phyloP scores from a whole-genome alignment of 30 jellyfish, hydroid and myxozoan genomes.

The Aurelia aurita region DNA sequence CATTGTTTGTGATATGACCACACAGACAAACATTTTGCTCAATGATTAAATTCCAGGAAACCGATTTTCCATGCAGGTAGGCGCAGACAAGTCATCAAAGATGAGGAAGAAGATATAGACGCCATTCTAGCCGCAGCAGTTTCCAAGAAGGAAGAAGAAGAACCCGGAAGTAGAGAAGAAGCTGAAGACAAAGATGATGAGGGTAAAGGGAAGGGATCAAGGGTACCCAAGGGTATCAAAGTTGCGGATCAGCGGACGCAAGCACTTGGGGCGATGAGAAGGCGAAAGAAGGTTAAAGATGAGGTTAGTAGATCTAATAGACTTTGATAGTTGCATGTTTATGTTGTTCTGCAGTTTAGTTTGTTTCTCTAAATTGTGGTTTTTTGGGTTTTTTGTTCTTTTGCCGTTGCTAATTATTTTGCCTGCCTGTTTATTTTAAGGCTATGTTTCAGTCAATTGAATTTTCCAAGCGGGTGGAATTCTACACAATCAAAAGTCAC shows the following conservation, averaged over 20 bases:
- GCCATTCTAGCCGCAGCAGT: background rate
- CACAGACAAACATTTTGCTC: too few species aligned
- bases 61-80: background rate
- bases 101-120: slow-evolving; percentile 48
- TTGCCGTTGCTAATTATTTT: too few species aligned
- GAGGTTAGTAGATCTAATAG: slow-evolving; percentile 22
- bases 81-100: slow-evolving; percentile 23
- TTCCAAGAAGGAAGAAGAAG: background rate
- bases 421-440: too few species aligned
- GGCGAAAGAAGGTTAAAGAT: slow-evolving; percentile 30
- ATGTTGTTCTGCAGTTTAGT: too few species aligned
- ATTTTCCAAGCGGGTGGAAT: too few species aligned
- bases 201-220: background rate
- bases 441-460: too few species aligned
- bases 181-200: background rate
- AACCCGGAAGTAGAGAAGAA: background rate
- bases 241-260: slow-evolving; percentile 1
- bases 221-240: slow-evolving; percentile 35
- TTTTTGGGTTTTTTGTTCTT: too few species aligned
- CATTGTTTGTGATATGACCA: too few species aligned
- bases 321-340: background rate
- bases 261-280: slow-evolving; percentile 29
- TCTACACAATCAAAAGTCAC: too few species aligned
- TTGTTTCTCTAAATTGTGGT: too few species aligned
- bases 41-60: too few species aligned